Conservation (phyloP, 2,113 vertebrate genomes). For the Alectura lathami region DNA sequence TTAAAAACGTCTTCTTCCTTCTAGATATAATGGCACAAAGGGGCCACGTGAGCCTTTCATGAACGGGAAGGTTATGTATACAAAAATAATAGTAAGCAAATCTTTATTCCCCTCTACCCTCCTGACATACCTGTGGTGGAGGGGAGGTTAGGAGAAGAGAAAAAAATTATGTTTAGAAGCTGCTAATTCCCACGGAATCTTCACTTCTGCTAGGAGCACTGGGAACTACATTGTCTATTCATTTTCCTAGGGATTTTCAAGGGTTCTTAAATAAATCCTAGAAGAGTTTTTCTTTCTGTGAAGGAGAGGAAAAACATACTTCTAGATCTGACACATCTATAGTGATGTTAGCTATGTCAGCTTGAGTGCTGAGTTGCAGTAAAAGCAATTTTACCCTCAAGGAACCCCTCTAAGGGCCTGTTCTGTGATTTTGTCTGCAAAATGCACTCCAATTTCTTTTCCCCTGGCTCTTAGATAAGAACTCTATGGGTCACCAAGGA, state of each 20-base stretch:
- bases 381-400: background rate
- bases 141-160: background rate
- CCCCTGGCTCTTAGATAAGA: background rate
- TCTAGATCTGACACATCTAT: background rate
- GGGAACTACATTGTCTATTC: background rate
- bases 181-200: background rate
- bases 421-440: background rate
- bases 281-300: background rate
- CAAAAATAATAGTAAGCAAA: slow-evolving; percentile 10
- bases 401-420: background rate
- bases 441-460: background rate
- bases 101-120: background rate
- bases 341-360: background rate
- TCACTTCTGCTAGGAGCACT: background rate
- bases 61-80: slow-evolving; percentile 1
- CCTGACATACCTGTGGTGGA: background rate
- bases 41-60: slow-evolving; percentile 16
- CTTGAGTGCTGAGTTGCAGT: background rate
- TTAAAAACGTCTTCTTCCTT: slow-evolving; percentile 76
- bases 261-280: slow-evolving; percentile 12
- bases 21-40: slow-evolving; percentile 58
- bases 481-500: background rate
- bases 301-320: background rate
- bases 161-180: background rate
- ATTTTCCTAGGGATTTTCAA: slow-evolving; percentile 48